These are phyloP conservation scores for Eudorcas thomsonii DNA, from an alignment of 2,113 vertebrate genomes.

Conservation along the genomic window DNA sequence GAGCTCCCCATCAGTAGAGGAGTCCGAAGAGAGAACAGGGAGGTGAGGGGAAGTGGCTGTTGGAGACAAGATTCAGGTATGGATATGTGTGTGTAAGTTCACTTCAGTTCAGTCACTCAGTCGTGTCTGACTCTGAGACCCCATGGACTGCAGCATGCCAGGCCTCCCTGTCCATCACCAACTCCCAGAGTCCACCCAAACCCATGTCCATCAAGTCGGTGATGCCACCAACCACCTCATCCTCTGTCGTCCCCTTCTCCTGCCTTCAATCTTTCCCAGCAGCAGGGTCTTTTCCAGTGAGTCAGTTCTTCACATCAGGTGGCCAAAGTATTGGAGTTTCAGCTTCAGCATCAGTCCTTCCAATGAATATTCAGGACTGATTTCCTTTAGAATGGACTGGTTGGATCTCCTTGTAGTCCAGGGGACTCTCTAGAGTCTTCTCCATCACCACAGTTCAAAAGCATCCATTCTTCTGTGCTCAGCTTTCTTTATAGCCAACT, in stretches of 20 bases:
- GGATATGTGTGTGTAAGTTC: not conserved
- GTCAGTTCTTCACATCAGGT: not conserved
- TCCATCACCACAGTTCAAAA: not conserved
- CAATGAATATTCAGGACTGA: not conserved
- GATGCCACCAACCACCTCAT: not conserved
- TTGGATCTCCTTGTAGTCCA: not conserved
- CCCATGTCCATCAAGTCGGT: not conserved
- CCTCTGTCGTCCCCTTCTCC: not conserved
- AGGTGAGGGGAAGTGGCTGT: not conserved
- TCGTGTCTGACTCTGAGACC: not conserved
- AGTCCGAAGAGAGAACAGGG: not conserved
- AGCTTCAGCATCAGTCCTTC: not conserved
- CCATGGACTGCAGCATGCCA: not conserved
- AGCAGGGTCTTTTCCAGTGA: not conserved
- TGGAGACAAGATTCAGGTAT: not conserved
- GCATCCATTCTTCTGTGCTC: not conserved
- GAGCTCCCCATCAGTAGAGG: not conserved
- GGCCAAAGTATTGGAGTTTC: not conserved
- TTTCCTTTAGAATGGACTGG: not conserved
- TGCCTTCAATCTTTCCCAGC: not conserved
- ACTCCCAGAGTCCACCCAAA: not conserved
- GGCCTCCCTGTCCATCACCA: not conserved
- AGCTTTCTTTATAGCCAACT: not conserved
- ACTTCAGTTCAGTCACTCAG: not conserved
- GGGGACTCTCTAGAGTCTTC: not conserved